Evolutionary conservation across 1,140 invertebrate genomes (phyloP).

Genomic region (Ooceraea biroi): DNA sequence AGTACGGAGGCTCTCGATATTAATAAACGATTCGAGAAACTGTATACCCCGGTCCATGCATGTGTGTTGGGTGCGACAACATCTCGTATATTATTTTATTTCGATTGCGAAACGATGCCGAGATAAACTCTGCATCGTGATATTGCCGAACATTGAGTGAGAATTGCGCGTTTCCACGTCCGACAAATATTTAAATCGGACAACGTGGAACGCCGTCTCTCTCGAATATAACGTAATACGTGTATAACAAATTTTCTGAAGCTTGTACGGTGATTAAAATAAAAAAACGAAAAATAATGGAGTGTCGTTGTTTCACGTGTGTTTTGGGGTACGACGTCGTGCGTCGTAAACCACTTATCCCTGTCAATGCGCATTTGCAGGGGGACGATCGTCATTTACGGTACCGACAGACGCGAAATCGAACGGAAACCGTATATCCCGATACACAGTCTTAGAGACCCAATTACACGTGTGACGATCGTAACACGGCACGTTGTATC

Average conservation of each 20-base stretch:
- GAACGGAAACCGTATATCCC: conserved; percentile 55
- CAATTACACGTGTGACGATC: conserved; percentile 75
- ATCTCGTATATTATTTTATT: conserved; percentile 5
- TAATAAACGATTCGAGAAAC: conserved; percentile 28
- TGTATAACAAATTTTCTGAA: background rate
- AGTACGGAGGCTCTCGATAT: background rate
- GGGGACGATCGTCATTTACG: conserved; percentile 51
- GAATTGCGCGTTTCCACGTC: background rate
- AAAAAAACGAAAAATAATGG: background rate
- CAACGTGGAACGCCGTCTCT: too few species aligned
- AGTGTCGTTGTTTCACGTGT: conserved; percentile 8
- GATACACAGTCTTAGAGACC: conserved; percentile 63
- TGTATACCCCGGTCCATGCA: background rate
- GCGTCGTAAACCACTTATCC: conserved; percentile 4
- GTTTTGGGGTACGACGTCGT: background rate
- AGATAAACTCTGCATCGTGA: background rate
- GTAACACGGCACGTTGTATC: conserved; percentile 67
- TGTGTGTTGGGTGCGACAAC: background rate
- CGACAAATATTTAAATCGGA: too few species aligned
- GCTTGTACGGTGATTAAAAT: too few species aligned
- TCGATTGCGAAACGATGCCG: background rate
- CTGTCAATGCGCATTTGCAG: conserved; percentile 71
- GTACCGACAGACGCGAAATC: conserved; percentile 43
- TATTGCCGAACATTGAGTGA: conserved; percentile 7
- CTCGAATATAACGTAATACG: background rate